These are phyloP conservation scores for Calycopis cecrops DNA, from an alignment of 1,140 invertebrate species.

Conservation along the genomic window DNA sequence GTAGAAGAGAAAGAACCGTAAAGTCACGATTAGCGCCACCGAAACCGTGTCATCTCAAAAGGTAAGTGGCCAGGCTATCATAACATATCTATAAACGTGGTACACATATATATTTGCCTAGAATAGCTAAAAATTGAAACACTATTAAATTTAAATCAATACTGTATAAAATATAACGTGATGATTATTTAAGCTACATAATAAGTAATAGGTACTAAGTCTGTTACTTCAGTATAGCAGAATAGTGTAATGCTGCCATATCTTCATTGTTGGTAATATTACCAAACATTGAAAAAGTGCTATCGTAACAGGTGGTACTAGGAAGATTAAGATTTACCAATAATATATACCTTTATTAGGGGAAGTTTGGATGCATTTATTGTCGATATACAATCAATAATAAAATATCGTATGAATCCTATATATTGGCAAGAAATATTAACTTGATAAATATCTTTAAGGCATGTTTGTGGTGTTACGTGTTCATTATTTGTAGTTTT, in stretches of 20 bases:
- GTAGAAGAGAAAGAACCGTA: no score
- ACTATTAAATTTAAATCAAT: conserved; percentile 1
- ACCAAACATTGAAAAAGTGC: conserved; percentile 2
- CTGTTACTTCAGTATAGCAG: not conserved
- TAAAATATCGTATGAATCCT: conserved; percentile 10
- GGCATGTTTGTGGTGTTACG: conserved; percentile 7
- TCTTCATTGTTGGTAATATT: not conserved
- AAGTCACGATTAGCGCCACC: no score
- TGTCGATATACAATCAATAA: conserved; percentile 14
- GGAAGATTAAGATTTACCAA: not conserved
- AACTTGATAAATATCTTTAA: not conserved
- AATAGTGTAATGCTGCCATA: not conserved
- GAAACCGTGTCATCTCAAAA: no score
- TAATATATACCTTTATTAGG: conserved; percentile 15
- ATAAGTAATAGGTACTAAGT: not conserved
- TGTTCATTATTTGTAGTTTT: not conserved
- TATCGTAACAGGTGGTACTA: conserved; percentile 1
- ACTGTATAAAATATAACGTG: not conserved
- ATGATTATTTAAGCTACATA: not conserved
- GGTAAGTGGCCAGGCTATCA: no score
- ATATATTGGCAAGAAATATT: conserved; percentile 16
- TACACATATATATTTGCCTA: not conserved
- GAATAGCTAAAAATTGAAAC: not conserved
- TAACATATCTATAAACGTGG: not conserved
- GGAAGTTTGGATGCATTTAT: conserved; percentile 9